phyloP scores from a whole-genome alignment of 2,888 invertebrate genomes.

The Trachelus iudaicus region DNA sequence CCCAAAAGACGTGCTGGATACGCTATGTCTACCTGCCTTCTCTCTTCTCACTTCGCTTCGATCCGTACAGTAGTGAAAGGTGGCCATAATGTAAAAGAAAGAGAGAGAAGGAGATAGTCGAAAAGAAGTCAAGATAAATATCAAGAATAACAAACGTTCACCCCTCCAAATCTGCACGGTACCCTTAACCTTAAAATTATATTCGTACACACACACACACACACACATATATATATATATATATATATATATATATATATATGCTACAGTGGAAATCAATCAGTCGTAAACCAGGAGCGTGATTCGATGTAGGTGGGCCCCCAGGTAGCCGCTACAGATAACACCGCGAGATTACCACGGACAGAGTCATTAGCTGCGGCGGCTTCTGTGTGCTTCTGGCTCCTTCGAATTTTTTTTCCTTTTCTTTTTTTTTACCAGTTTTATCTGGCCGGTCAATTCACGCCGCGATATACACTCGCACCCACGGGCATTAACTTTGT shows the following conservation, averaged over 20 bases:
- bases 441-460: slow-evolving; percentile 53
- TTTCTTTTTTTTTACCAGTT: slow-evolving; percentile 34
- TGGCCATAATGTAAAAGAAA: not conserved
- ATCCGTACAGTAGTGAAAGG: not conserved
- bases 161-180: not conserved
- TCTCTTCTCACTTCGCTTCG: not conserved
- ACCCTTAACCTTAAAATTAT: not conserved
- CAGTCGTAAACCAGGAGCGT: slow-evolving; percentile 50
- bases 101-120: not conserved
- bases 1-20: slow-evolving; percentile 30
- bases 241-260: not conserved
- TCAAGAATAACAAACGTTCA: not conserved
- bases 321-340: slow-evolving; percentile 65
- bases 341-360: slow-evolving; percentile 64
- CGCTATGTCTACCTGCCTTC: not conserved
- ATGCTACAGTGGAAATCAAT: slow-evolving; percentile 9
- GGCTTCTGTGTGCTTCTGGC: slow-evolving; percentile 59
- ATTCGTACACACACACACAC: too few relatives aligned
- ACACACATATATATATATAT: too few relatives aligned
- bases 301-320: slow-evolving; percentile 65
- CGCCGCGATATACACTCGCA: slow-evolving; percentile 41
- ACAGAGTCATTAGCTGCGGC: slow-evolving; percentile 66
- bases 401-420: slow-evolving; percentile 26
- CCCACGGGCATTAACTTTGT: not conserved
- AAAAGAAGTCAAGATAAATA: not conserved